Conservation (phyloP, 2,888 invertebrate species). For the Sinotaia quadrata region DNA sequence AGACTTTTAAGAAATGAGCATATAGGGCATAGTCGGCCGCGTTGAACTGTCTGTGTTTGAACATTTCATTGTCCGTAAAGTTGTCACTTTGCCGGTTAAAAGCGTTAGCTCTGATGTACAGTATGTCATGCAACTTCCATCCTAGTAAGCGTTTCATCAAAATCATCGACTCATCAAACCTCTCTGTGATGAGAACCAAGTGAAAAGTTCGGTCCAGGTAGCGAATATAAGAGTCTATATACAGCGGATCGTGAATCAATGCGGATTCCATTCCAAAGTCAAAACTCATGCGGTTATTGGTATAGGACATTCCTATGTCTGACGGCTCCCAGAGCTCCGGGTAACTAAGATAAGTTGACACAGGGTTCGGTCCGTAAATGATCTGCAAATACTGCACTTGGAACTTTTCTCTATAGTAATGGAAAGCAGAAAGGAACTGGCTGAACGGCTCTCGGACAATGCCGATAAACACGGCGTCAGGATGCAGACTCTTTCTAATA, state of each 20-base stretch:
- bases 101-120: constrained; percentile 29
- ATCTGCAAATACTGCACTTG: neutral
- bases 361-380: constrained; percentile 20
- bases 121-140: constrained; percentile 28
- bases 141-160: constrained; percentile 25
- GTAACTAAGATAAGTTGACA: constrained; percentile 14
- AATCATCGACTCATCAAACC: constrained; percentile 30
- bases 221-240: neutral
- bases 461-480: constrained; percentile 17
- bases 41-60: constrained; percentile 9
- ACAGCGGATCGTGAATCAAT: neutral
- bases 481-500: neutral
- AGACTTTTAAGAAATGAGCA: constrained; percentile 21
- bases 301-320: constrained; percentile 5
- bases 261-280: constrained; percentile 21
- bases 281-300: constrained; percentile 29
- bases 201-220: constrained; percentile 23
- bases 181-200: constrained; percentile 28
- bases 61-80: constrained; percentile 18
- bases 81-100: neutral
- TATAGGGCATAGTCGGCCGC: constrained; percentile 34
- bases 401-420: constrained; percentile 19
- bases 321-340: neutral
- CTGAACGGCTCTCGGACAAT: constrained; percentile 27
- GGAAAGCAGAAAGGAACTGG: constrained; percentile 29